Conservation (phyloP, 30 jellyfish, hydroid and myxozoan genomes). For the Phacellophora camtschatica region DNA sequence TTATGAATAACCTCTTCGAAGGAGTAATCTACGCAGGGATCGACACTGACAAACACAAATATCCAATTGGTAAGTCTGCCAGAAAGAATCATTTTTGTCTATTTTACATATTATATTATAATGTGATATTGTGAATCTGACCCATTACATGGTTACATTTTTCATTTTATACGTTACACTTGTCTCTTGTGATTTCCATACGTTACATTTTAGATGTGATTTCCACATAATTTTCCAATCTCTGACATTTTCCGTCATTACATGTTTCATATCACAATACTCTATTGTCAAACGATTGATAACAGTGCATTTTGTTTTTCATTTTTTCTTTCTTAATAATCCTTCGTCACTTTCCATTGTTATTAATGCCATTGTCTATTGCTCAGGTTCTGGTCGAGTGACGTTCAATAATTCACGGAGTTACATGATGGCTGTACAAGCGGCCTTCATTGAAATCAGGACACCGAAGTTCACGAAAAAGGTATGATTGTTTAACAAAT, state of each 20-base stretch:
- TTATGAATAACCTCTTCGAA: constrained; percentile 89
- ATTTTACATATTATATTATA: too few species aligned
- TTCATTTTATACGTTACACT: too few species aligned
- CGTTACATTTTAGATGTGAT: too few species aligned
- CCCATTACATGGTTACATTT: too few species aligned
- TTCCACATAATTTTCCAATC: too few species aligned
- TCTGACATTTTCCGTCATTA: too few species aligned
- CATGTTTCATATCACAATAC: too few species aligned
- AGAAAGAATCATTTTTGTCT: not conserved
- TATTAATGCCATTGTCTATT: not conserved
- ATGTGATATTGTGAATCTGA: too few species aligned
- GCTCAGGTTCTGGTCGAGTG: constrained; percentile 93
- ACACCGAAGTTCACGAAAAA: constrained; percentile 90
- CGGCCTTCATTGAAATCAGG: constrained; percentile 89
- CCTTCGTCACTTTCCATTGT: not conserved
- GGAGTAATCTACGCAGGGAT: constrained; percentile 95
- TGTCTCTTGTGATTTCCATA: too few species aligned
- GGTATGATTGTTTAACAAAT: too few species aligned
- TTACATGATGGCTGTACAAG: constrained; percentile 92
- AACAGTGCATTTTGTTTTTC: not conserved
- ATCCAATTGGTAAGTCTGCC: constrained; percentile 93
- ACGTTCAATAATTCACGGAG: constrained; percentile 80
- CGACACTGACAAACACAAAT: constrained; percentile 96
- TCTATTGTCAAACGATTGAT: too few species aligned
- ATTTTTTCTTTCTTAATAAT: not conserved